Evolutionary conservation across 2,113 vertebrate species (phyloP).

Genomic region (Sialia sialis): DNA sequence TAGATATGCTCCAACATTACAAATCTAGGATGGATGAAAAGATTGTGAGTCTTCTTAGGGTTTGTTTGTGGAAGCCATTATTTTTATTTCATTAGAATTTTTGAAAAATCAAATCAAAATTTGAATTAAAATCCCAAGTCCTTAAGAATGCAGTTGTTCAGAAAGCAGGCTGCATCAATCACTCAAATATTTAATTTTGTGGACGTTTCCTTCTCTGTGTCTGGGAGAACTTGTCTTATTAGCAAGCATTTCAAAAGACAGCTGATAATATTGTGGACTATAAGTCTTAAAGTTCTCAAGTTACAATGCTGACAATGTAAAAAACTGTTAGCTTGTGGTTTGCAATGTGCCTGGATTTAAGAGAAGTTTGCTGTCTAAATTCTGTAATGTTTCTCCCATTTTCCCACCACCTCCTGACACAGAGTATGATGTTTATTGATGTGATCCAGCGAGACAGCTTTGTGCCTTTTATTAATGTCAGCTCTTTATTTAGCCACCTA

Average conservation of each 20-base stretch:
- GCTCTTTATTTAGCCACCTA: neutral
- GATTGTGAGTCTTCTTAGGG: neutral
- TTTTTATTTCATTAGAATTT: neutral
- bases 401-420: neutral
- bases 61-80: neutral
- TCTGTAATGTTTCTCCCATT: neutral
- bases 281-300: neutral
- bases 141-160: neutral
- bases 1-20: neutral
- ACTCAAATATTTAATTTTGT: neutral
- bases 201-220: neutral
- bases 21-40: neutral
- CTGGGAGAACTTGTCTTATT: neutral
- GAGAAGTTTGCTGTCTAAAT: neutral
- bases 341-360: neutral
- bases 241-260: neutral
- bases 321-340: neutral
- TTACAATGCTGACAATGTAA: neutral
- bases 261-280: neutral
- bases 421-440: neutral
- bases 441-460: neutral
- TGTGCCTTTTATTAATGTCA: neutral
- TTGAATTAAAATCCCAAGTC: neutral
- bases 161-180: neutral
- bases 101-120: neutral